These are phyloP conservation scores for Drosophila subsilvestris DNA, from an alignment of 2,888 invertebrate species.

Conservation along the genomic window DNA sequence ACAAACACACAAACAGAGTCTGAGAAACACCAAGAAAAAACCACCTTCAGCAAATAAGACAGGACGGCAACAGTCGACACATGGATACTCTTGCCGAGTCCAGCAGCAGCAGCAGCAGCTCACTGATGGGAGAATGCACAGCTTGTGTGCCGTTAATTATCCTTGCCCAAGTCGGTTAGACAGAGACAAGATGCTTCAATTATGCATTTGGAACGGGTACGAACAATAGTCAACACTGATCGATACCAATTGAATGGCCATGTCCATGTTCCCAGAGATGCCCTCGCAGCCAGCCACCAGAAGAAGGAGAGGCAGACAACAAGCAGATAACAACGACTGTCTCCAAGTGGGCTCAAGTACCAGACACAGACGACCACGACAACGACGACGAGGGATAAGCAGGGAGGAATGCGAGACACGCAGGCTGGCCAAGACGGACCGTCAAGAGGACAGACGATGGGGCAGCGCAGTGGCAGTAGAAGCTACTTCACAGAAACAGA, in stretches of 20 bases:
- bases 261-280: conserved; percentile 2
- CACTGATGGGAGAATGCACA: neutral
- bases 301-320: conserved; percentile 36
- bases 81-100: conserved; percentile 46
- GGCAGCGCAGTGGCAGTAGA: conserved; percentile 47
- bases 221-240: conserved; percentile 42
- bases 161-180: neutral
- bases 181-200: neutral
- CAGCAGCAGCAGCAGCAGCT: neutral
- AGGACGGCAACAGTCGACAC: conserved; percentile 25
- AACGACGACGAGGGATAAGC: conserved; percentile 10
- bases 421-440: conserved; percentile 63
- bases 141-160: neutral
- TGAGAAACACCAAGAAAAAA: conserved; percentile 53
- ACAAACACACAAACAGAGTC: conserved; percentile 15
- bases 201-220: neutral
- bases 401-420: conserved; percentile 40
- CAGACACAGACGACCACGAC: conserved; percentile 20
- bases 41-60: conserved; percentile 70
- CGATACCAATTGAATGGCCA: conserved; percentile 1
- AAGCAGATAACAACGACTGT: conserved; percentile 58
- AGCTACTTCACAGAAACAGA: conserved; percentile 69
- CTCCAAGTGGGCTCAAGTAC: conserved; percentile 62
- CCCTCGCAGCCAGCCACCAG: conserved; percentile 6
- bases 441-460: conserved; percentile 43